A percentile compares a stretch with the other conserved stretches of the same genome.
Conservation (phyloP, 2,888 invertebrate genomes). For the Melanotus villosus region DNA sequence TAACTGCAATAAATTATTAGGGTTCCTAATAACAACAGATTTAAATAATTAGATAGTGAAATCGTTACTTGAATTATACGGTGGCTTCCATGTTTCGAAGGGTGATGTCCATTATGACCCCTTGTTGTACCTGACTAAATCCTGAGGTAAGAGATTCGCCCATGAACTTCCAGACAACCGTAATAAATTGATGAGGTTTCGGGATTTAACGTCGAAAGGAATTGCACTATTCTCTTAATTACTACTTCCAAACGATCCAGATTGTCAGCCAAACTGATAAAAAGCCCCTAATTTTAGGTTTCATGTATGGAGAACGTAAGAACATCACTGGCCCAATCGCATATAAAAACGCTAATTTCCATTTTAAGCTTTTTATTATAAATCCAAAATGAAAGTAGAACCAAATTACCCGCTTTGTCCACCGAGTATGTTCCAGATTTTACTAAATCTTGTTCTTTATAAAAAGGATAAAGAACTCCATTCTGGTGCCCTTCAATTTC, state of each 20-base stretch:
- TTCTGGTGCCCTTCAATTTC: constrained; percentile 13
- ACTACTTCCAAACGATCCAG: not conserved
- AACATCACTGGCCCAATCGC: too few relatives aligned
- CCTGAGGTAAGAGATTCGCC: not conserved
- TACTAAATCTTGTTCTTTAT: constrained; percentile 10
- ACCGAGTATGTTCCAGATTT: constrained; percentile 1
- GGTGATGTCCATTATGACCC: not conserved
- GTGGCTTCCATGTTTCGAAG: not conserved
- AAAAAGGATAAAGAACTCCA: constrained; percentile 11
- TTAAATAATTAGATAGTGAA: not conserved
- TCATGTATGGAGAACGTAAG: too few relatives aligned
- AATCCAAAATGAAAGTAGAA: not conserved
- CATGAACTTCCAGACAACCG: constrained; percentile 11
- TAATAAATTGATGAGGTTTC: constrained; percentile 12
- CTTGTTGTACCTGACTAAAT: not conserved
- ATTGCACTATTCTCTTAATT: not conserved
- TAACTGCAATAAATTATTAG: constrained; percentile 9
- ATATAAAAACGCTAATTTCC: too few relatives aligned
- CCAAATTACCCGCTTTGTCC: constrained; percentile 5
- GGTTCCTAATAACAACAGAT: not conserved
- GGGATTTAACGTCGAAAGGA: constrained; percentile 9
- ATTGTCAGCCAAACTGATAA: not conserved
- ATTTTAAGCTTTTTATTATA: not conserved
- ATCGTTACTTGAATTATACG: not conserved
- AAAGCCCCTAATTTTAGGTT: too few relatives aligned